phyloP scores from a whole-genome alignment of 2,113 vertebrate genomes.

The Pomatostomus ruficeps region DNA sequence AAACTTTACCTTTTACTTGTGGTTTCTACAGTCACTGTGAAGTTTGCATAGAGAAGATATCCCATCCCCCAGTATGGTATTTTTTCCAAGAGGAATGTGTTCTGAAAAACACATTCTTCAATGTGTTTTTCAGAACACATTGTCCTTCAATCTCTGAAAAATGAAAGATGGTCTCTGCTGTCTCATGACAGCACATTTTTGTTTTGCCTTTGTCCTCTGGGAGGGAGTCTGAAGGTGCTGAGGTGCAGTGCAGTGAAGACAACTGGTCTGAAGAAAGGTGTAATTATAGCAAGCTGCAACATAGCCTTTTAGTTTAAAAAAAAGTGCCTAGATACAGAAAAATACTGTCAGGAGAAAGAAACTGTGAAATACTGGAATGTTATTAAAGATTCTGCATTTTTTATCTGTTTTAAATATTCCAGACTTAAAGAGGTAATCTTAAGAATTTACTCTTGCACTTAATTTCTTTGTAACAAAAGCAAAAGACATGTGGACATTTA shows the following conservation, averaged over 20 bases:
- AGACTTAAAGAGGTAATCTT: not conserved
- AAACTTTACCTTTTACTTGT: not conserved
- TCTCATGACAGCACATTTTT: not conserved
- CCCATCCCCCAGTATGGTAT: not conserved
- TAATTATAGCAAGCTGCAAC: not conserved
- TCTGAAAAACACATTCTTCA: too few relatives aligned
- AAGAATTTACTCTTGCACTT: not conserved
- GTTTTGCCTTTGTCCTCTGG: not conserved
- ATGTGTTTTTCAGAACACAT: too few relatives aligned
- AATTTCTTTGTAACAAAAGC: not conserved
- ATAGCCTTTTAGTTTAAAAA: not conserved
- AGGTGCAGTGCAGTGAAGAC: not conserved
- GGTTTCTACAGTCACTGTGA: not conserved
- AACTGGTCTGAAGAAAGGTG: not conserved
- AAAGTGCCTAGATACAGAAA: not conserved
- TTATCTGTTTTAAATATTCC: not conserved
- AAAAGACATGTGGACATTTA: not conserved
- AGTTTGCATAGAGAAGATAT: not conserved
- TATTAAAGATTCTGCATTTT: not conserved
- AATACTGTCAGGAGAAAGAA: not conserved
- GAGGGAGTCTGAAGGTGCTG: not conserved
- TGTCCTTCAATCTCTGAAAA: not conserved
- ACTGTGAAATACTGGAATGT: not conserved
- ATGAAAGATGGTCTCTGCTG: not conserved
- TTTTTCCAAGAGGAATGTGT: not conserved